Percentiles rank a stretch among this genome's conserved stretches.
Conservation (phyloP, 1,140 invertebrate species). For the Bactericera cockerelli region DNA sequence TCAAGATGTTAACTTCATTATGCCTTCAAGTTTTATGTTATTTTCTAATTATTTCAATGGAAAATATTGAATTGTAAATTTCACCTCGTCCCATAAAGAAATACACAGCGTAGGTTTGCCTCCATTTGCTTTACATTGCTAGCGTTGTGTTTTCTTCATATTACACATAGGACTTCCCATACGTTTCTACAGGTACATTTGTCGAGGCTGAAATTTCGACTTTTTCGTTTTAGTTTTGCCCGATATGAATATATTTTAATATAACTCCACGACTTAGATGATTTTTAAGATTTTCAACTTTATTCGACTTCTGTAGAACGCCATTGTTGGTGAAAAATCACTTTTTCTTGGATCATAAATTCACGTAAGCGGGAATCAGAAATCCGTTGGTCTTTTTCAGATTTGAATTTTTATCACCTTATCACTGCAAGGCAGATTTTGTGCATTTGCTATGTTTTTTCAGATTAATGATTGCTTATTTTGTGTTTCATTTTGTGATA, state of each 20-base stretch:
- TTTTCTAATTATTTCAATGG: too few relatives aligned
- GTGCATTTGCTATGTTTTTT: too few relatives aligned
- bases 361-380: too few relatives aligned
- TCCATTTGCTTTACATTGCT: conserved; percentile 3
- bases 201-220: not conserved
- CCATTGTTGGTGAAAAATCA: not conserved
- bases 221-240: not conserved
- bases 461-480: too few relatives aligned
- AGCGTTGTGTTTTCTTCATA: not conserved
- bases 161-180: conserved; percentile 5
- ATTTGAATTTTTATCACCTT: too few relatives aligned
- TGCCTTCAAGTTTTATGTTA: not conserved
- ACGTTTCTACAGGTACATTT: not conserved
- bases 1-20: not conserved
- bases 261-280: not conserved
- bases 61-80: too few relatives aligned
- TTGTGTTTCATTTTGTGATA: too few relatives aligned
- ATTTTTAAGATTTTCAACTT: not conserved
- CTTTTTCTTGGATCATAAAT: not conserved
- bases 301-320: not conserved
- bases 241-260: not conserved
- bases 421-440: too few relatives aligned
- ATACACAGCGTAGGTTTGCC: conserved; percentile 5
- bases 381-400: too few relatives aligned
- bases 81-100: not conserved